phyloP scores from a whole-genome alignment of 2,888 invertebrate species.

The Lottia gigantea region DNA sequence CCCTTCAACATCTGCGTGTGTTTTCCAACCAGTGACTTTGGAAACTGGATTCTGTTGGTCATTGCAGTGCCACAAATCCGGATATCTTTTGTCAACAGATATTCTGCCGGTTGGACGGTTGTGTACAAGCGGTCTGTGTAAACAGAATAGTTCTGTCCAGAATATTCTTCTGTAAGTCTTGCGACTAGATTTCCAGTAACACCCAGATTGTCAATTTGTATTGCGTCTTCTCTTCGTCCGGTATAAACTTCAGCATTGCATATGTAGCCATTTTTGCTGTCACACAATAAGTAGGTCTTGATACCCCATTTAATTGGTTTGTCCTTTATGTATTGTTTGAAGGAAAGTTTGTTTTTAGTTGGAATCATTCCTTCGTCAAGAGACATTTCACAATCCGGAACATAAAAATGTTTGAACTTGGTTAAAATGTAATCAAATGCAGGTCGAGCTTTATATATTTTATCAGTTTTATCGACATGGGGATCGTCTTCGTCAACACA shows the following conservation, averaged over 20 bases:
- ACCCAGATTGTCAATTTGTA: constrained; percentile 15
- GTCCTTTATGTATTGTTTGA: constrained; percentile 12
- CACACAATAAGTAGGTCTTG: constrained; percentile 25
- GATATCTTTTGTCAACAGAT: constrained; percentile 12
- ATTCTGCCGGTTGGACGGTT: constrained; percentile 12
- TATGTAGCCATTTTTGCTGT: constrained; percentile 20
- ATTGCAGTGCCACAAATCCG: constrained; percentile 15
- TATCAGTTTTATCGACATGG: constrained; percentile 23
- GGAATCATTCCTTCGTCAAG: constrained; percentile 11
- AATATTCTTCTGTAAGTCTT: constrained; percentile 3
- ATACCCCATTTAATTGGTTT: constrained; percentile 16
- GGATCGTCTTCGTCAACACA: constrained; percentile 28
- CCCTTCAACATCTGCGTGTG: constrained; percentile 15
- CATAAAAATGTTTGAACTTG: constrained; percentile 16
- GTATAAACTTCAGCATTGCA: constrained; percentile 22
- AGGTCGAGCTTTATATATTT: constrained; percentile 20
- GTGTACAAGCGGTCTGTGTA: constrained; percentile 17
- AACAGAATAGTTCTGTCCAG: constrained; percentile 15
- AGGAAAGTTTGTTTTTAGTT: constrained; percentile 16
- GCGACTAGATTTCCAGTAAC: constrained; percentile 26
- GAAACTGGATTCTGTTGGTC: constrained; percentile 12
- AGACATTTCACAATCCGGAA: background rate
- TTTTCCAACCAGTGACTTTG: background rate
- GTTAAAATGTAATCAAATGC: background rate
- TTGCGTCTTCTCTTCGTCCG: constrained; percentile 25